Conservation (phyloP, 2,797 vertebrate genomes). For the Schizopygopsis malacanthus region DNA sequence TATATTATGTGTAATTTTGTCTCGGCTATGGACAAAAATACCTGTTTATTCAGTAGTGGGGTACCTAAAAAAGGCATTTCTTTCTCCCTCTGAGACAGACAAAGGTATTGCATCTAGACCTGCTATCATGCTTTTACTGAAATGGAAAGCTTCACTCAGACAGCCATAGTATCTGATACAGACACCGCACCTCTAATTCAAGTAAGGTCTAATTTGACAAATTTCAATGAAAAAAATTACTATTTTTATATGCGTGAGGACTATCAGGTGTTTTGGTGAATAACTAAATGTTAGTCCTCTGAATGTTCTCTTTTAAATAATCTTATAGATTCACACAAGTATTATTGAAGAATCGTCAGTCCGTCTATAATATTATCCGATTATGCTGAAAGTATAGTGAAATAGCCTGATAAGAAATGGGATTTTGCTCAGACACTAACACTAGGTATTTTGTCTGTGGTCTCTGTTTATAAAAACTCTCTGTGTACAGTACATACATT, state of each 20-base stretch:
- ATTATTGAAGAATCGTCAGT: neutral
- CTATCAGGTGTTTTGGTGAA: neutral
- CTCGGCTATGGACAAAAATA: neutral
- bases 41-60: neutral
- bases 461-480: neutral
- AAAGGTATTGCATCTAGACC: neutral
- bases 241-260: no score
- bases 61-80: neutral
- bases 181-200: constrained; percentile 19
- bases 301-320: neutral
- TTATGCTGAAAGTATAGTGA: neutral
- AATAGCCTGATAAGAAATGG: constrained; percentile 1
- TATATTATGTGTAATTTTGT: constrained; percentile 9
- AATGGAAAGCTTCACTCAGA: constrained; percentile 22
- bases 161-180: constrained; percentile 31
- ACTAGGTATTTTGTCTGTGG: neutral
- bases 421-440: neutral
- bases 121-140: constrained; percentile 14
- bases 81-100: neutral
- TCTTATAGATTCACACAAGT: neutral
- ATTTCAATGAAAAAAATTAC: neutral
- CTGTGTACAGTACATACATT: neutral
- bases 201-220: constrained; percentile 28
- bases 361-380: neutral
- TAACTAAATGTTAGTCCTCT: neutral